phyloP scores from a whole-genome alignment of 2,797 vertebrate species.

The Leucoraja ocellata region DNA sequence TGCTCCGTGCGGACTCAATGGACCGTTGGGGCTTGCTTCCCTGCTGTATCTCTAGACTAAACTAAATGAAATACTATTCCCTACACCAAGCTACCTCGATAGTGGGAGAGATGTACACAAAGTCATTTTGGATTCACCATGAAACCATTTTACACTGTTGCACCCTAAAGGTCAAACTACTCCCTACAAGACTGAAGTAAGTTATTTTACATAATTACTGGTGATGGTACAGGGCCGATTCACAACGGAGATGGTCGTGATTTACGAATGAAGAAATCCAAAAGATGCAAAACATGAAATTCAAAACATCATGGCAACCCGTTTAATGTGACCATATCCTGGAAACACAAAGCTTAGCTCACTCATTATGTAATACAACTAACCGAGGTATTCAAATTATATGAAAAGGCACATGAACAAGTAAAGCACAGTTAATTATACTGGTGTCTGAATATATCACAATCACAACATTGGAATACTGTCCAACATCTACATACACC shows the following conservation, averaged over 20 bases:
- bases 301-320: background rate
- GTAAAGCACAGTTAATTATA: background rate
- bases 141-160: background rate
- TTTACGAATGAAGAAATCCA: background rate
- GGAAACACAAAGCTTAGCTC: background rate
- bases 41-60: too few relatives aligned
- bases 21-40: too few relatives aligned
- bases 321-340: background rate
- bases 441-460: conserved; percentile 1
- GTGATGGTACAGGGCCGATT: background rate
- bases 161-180: background rate
- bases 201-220: background rate
- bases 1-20: too few relatives aligned
- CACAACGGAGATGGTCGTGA: background rate
- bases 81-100: background rate
- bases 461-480: background rate
- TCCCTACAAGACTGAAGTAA: background rate
- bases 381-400: background rate
- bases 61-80: background rate
- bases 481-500: background rate
- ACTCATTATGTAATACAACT: background rate
- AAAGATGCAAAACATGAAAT: background rate
- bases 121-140: background rate
- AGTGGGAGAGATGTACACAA: background rate
- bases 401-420: conserved; percentile 3